Evolutionary conservation across 1,140 invertebrate genomes (phyloP), one percentile per base, ranked within the genome.

Genomic region (Cyclargus thomasi): DNA sequence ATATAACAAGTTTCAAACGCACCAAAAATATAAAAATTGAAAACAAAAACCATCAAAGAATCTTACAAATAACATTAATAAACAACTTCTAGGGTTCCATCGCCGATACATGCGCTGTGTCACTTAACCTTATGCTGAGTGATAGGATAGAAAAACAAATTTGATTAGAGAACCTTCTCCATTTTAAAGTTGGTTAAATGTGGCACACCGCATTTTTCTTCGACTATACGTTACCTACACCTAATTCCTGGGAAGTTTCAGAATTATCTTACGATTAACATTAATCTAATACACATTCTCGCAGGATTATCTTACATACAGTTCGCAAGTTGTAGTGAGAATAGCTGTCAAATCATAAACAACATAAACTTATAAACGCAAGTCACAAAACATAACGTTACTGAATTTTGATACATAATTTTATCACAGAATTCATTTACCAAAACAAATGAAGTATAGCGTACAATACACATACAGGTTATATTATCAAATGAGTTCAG

Each of bases 61-160:
- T 64, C 36, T 39, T 64, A 64, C 17, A 64, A n/a, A 64, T 63
- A 35, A 64, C 35, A 39, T 64, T 64, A 64, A 39, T 64, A 39
- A 35, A 53, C 36, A 17, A 47, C 17, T 21, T 20, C 55, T 39
- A 3, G 23, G 8, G 29, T 29, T 29, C 29, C 5, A 8, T 5
- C 29, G 29, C 5, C 29, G 29, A 29, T 29, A 29, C 4, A 29
- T 29, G 29, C 29, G 29, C 5, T 29, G 29, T 29, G 8, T 8
- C 29, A 29, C 29, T 29, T 6, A 29, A 29, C 23, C 23, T 29
- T 29, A 29, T 29, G 29, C 29, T 29, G n/a, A n/a, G n/a, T n/a
- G n/a, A n/a, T n/a, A n/a, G n/a, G n/a, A n/a, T n/a, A n/a, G n/a
- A n/a, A n/a, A n/a, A n/a, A n/a, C n/a, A n/a, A n/a, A n/a, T n/a